Base-by-base conservation (phyloP, 2,797 vertebrate genomes). In the Chiloscyllium punctatum region DNA sequence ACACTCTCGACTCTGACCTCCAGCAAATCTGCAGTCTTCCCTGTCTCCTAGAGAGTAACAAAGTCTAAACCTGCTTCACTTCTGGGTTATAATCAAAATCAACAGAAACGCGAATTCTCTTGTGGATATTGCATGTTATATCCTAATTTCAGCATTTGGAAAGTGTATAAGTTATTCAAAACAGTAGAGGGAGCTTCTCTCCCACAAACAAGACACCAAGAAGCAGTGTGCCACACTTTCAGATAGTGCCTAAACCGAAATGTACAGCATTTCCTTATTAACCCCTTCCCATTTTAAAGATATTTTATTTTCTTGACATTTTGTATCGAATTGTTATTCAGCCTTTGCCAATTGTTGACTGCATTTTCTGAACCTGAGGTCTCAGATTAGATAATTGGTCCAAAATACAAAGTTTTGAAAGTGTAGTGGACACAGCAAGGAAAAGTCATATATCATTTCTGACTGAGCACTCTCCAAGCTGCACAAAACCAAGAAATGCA, bases 121-220 rank as follows among this genome's bases (percentile, higher is more conserved):
- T 90, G 51, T 18, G 53, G 30, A 27, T 62, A 66, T 4, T 57
- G 51, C 30, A n/a, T 11, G 53, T 3, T 30, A 33, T 13, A 91
- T n/a, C 13, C 25, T 3, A 90, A 90, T 11, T 30, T 15, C 53
- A n/a, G 53, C 25, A 3, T 30, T 11, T 27, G 33, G 87, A 51
- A 91, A 66, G 62, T 57, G 53, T n/a, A 62, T 66, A 30, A 91
- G 66, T 91, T 66, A 91, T 91, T 91, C 18, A 84, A 33, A 91
- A 62, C 88, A 91, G 88, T 53, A 91, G 88, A 91, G 88, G 88
- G 88, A 91, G 88, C 53, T 62, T 57, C 51, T 66, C 53, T 62
- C 53, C 13, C 57, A 66, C 88, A 91, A 91, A n/a, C 53, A 66
- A 15, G 53, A 91, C 30, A n/a, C 30, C 13, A 57, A 57, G 15